These are phyloP conservation scores for Plectrocnemia conspersa DNA, from an alignment of 1,140 invertebrate genomes.

Conservation along the genomic window DNA sequence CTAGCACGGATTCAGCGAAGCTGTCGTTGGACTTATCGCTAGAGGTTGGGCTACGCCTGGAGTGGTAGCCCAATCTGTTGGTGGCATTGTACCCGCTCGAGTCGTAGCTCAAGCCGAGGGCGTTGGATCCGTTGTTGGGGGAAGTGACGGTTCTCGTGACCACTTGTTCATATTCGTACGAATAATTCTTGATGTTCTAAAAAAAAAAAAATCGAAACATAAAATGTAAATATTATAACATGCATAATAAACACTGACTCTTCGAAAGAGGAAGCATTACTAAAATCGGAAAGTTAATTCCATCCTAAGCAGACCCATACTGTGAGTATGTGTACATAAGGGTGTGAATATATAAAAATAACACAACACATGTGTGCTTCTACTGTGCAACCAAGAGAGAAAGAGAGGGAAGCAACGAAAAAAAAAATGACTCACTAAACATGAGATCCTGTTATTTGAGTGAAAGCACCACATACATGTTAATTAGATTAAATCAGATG, in stretches of 20 bases:
- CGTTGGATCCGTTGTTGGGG: conserved; percentile 5
- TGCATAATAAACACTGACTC: too few relatives aligned
- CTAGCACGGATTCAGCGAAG: conserved; percentile 49
- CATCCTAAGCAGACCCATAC: conserved; percentile 4
- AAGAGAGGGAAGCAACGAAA: too few relatives aligned
- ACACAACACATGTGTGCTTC: conserved; percentile 7
- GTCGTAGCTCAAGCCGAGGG: conserved; percentile 3
- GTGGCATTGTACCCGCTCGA: neutral
- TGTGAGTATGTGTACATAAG: neutral
- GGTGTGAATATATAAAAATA: conserved; percentile 14
- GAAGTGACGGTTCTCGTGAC: conserved; percentile 36
- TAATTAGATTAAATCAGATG: too few relatives aligned
- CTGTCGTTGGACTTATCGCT: conserved; percentile 49
- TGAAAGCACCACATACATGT: too few relatives aligned
- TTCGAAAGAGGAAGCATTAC: too few relatives aligned
- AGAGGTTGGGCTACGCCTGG: conserved; percentile 40
- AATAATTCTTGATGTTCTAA: conserved; percentile 49
- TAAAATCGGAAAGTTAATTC: conserved; percentile 15
- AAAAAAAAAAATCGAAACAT: conserved; percentile 31
- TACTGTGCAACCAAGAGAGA: neutral
- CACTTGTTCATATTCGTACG: conserved; percentile 44
- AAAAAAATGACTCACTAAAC: too few relatives aligned
- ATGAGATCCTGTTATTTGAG: too few relatives aligned
- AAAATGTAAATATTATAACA: conserved; percentile 5
- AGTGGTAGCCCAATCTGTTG: neutral